Percentiles rank a stretch among this genome's conserved stretches.
Conservation (phyloP, 2,888 invertebrate genomes). For the Piscicola geometra region DNA sequence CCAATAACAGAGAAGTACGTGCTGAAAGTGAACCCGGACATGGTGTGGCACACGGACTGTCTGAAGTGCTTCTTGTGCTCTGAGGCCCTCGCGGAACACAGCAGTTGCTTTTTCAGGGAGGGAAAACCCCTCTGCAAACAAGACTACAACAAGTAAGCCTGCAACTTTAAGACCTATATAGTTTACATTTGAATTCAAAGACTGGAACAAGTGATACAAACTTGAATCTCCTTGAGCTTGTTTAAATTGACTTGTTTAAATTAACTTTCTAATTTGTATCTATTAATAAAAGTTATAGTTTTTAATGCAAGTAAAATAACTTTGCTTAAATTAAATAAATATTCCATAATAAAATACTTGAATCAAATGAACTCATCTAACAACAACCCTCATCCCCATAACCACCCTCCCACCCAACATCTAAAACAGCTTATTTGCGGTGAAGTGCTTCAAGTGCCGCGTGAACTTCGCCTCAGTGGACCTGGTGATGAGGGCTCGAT, state of each 20-base stretch:
- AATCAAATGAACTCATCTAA: too few relatives aligned
- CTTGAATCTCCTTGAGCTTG: not conserved
- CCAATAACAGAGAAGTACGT: slow-evolving; percentile 31
- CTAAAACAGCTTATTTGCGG: slow-evolving; percentile 22
- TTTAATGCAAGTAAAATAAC: too few relatives aligned
- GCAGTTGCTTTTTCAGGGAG: slow-evolving; percentile 32
- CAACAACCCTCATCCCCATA: too few relatives aligned
- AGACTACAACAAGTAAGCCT: slow-evolving; percentile 33
- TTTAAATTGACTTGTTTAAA: not conserved
- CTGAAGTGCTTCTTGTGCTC: slow-evolving; percentile 32
- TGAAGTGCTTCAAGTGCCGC: slow-evolving; percentile 20
- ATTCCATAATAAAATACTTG: too few relatives aligned
- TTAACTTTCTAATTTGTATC: too few relatives aligned
- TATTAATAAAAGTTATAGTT: too few relatives aligned
- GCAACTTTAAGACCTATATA: too few relatives aligned
- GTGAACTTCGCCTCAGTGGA: slow-evolving; percentile 6
- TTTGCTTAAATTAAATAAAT: too few relatives aligned
- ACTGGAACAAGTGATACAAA: not conserved
- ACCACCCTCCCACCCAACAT: too few relatives aligned
- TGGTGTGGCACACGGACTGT: slow-evolving; percentile 31
- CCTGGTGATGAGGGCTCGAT: slow-evolving; percentile 28
- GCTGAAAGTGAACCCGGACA: slow-evolving; percentile 31
- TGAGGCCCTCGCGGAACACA: slow-evolving; percentile 28
- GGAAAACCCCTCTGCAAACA: slow-evolving; percentile 34
- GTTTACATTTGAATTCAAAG: not conserved